Evolutionary conservation across 2,797 vertebrate species (phyloP), one percentile per base, ranked within the genome.

Genomic region (Schizopygopsis malacanthus): DNA sequence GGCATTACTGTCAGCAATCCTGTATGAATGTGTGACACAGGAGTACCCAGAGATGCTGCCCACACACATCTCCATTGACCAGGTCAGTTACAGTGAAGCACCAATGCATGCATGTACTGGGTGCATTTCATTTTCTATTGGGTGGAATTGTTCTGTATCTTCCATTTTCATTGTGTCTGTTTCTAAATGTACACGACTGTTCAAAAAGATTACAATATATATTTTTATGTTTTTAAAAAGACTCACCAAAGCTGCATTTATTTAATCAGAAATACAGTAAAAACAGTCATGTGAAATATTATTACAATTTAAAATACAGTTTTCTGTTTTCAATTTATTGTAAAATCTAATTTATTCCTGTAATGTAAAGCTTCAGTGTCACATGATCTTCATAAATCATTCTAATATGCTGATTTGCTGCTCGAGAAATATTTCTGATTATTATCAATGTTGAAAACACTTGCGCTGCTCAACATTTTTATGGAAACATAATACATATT

Each of bases 11-110:
- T 98, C 98, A 8, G 97, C 98, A 0, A 97, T 99, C 89, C 95
- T 99, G 1, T 99, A 98, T 0, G 98, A 99, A 86, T 99, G 98
- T 33, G 97, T 99, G 86, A 97, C 97, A 2, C 97, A 98, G 91
- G 98, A 99, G 92, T 99, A 97, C 85, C 98, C 98, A 0, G 98
- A 99, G 94, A 99, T 99, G 97, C 93, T 99, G 90, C 97, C 98
- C 85, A 98, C 97, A 0, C 98, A 99, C 90, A 97, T 99, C 1
- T 97, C 98, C 1, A 97, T 98, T 12, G 97, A 99, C 88, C 98
- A 99, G 97, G 98, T 99, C 37, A 45, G 88, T 75, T 59, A 18
- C 39, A 37, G 16, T 45, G 20, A 78, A 43, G 18, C 25, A 6
- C 13, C 2, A 25, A 41, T 15, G 8, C 22, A 78, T 78, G 20